Base-by-base conservation (phyloP, 1,140 invertebrate species). In the Scaptomyza graminum region DNA sequence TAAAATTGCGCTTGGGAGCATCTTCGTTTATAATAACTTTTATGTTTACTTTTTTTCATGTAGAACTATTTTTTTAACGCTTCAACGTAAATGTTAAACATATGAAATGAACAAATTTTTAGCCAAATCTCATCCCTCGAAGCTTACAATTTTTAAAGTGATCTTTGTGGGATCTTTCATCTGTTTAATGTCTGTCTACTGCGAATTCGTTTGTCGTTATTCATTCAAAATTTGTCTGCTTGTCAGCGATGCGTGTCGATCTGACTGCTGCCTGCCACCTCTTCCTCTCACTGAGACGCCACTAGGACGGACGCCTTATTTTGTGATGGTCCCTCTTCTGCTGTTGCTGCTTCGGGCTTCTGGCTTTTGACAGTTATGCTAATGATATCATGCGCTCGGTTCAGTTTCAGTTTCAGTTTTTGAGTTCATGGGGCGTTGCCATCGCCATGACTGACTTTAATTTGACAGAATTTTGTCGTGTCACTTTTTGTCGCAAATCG, bases 401-500 rank as follows among this genome's bases (percentile, higher is more conserved):
- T 57, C 25, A 11, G 43, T 16, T 39, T 57, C 25, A 11, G 43
- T 16, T 39, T 31, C n/a, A 15, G 34, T 51, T 44, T 51, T 11
- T 44, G 16, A 34, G 50, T 59, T 68, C 49, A 34, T 34, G 22
- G 66, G 74, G 66, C 39, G 50, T 49, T 59, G 79, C 72, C 66
- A n/a, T 57, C 62, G 52, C 71, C 75, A 75, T 82, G 84, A 74
- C 76, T 70, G 80, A 85, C 83, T 83, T 87, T 87, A 90, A 90
- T 90, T 90, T 90, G 87, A 90, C 82, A 90, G 81, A 76, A 72
- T 62, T 90, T 85, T 87, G 82, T 76, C 81, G 65, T 90, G 87
- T 90, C 87, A 90, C 66, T 87, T 34, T 22, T 75, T 76, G 70
- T 76, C 70, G 56, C 69, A 79, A 65, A 71, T 72, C 49, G 70